These are phyloP conservation scores for Pedicia rivosa DNA, from an alignment of 2,888 invertebrate species.

Conservation along the genomic window DNA sequence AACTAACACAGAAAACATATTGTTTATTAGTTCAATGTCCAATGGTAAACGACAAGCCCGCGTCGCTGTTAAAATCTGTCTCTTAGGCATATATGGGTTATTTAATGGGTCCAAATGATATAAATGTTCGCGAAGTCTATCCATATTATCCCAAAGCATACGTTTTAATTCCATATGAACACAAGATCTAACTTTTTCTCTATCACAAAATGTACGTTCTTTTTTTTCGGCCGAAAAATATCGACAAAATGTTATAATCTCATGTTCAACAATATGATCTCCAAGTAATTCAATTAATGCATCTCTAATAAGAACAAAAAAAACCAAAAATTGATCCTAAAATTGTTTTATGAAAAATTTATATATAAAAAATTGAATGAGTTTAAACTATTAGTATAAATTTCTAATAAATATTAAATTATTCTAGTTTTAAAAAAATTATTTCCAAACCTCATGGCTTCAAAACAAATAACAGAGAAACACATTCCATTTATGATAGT, in stretches of 20 bases:
- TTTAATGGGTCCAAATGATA: slow-evolving; percentile 38
- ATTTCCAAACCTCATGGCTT: slow-evolving; percentile 7
- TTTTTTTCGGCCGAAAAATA: slow-evolving; percentile 47
- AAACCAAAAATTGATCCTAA: too few relatives aligned
- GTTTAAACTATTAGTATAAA: too few relatives aligned
- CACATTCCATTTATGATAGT: slow-evolving; percentile 29
- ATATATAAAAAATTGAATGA: too few relatives aligned
- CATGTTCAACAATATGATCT: slow-evolving; percentile 59
- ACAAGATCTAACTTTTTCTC: slow-evolving; percentile 35
- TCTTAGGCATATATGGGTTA: slow-evolving; percentile 38
- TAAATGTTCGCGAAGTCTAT: slow-evolving; percentile 41
- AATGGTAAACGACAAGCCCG: slow-evolving; percentile 55
- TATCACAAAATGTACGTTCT: slow-evolving; percentile 28
- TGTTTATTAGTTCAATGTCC: slow-evolving; percentile 46
- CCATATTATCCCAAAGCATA: slow-evolving; percentile 53
- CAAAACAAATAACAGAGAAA: slow-evolving; percentile 32
- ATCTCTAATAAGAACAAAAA: slow-evolving; percentile 35
- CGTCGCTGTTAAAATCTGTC: slow-evolving; percentile 45
- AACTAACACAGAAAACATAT: slow-evolving; percentile 49
- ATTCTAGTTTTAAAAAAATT: not conserved
- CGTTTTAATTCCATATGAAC: slow-evolving; percentile 57
- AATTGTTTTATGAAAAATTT: too few relatives aligned
- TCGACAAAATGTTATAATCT: slow-evolving; percentile 60
- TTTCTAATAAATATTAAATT: too few relatives aligned
- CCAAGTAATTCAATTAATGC: slow-evolving; percentile 50